These are phyloP conservation scores for Conistra vaccinii DNA, from an alignment of 2,888 invertebrate genomes.

Conservation along the genomic window DNA sequence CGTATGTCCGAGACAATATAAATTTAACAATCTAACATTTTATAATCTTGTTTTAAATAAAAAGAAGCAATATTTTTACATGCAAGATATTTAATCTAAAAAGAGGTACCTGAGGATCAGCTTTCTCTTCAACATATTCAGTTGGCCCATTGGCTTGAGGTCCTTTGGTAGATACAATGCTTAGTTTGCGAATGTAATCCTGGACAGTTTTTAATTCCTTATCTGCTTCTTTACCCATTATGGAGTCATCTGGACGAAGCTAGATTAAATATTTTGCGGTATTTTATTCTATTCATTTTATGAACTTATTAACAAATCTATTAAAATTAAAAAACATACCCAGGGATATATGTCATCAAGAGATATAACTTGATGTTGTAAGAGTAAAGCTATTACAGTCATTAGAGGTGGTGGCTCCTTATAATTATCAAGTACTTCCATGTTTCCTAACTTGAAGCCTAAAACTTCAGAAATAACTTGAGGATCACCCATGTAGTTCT, in stretches of 20 bases:
- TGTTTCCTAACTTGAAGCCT: constrained; percentile 97
- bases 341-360: constrained; percentile 97
- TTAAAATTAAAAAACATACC: constrained; percentile 89
- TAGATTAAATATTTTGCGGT: constrained; percentile 72
- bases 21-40: background rate
- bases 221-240: constrained; percentile 95
- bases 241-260: constrained; percentile 96
- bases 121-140: constrained; percentile 92
- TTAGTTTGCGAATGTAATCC: constrained; percentile 96
- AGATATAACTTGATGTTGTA: constrained; percentile 96
- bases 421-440: constrained; percentile 89
- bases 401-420: constrained; percentile 96
- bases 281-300: background rate
- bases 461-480: constrained; percentile 97
- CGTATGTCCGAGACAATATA: background rate
- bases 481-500: constrained; percentile 96
- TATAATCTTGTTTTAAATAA: constrained; percentile 1
- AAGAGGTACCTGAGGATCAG: constrained; percentile 91
- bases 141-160: constrained; percentile 94
- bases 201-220: constrained; percentile 95
- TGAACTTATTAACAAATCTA: background rate
- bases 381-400: constrained; percentile 96
- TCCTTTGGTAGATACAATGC: constrained; percentile 95
- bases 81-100: background rate
- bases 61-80: background rate